These are phyloP conservation scores for Physocephala rufipes DNA, from an alignment of 2,888 invertebrate species.

Conservation along the genomic window DNA sequence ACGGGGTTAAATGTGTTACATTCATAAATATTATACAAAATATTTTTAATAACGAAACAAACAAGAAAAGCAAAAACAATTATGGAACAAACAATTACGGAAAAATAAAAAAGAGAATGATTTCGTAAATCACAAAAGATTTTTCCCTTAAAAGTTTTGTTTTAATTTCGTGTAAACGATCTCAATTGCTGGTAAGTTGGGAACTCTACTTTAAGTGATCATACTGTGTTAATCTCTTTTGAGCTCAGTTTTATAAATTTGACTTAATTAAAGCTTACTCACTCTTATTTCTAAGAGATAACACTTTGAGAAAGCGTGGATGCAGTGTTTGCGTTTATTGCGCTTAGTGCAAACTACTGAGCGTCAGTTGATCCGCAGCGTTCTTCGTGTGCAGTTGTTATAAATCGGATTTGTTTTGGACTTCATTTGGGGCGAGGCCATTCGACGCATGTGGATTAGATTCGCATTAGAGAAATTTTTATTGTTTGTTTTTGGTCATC, in stretches of 20 bases:
- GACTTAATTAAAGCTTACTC: not conserved
- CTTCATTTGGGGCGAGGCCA: not conserved
- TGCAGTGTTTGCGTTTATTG: not conserved
- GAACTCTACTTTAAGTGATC: no score
- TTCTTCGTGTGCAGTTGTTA: constrained; percentile 16
- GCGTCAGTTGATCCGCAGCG: constrained; percentile 27
- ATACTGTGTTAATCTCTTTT: not conserved
- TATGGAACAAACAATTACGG: no score
- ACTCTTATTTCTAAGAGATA: not conserved
- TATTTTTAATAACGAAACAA: no score
- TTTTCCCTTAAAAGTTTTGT: no score
- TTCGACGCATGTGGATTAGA: not conserved
- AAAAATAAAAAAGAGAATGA: no score
- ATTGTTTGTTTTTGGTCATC: no score
- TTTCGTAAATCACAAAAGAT: no score
- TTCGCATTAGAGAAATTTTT: constrained; percentile 2
- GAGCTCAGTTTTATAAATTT: not conserved
- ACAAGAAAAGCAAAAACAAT: no score
- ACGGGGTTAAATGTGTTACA: no score
- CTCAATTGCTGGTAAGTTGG: no score
- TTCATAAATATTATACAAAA: no score
- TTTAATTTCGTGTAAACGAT: no score
- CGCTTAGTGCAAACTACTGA: not conserved
- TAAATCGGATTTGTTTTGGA: not conserved
- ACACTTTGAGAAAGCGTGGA: constrained; percentile 5